Evolutionary conservation across 2,797 vertebrate genomes (phyloP).

Genomic region (Syndactyla subalaris): DNA sequence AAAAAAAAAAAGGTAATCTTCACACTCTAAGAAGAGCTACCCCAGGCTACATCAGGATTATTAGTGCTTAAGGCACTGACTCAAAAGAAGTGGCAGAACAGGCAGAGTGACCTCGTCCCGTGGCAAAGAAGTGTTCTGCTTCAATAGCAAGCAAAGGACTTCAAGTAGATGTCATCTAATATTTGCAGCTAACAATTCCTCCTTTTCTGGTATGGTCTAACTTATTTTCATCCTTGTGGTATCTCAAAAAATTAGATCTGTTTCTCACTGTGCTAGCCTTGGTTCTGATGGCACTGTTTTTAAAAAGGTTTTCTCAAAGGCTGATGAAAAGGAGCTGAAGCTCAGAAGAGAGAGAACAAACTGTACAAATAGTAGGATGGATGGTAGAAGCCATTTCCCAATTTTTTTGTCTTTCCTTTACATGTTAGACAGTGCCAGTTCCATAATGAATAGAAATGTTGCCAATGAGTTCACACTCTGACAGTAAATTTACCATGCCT

Average conservation of each 20-base stretch:
- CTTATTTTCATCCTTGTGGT: not conserved
- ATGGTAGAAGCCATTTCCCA: not conserved
- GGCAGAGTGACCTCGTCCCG: not conserved
- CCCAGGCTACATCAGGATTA: not conserved
- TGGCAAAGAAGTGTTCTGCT: not conserved
- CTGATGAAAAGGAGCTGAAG: not conserved
- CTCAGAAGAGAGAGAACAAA: not conserved
- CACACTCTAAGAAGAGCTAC: not conserved
- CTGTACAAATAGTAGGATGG: not conserved
- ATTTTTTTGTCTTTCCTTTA: not conserved
- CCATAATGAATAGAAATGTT: not conserved
- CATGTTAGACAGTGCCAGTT: not conserved
- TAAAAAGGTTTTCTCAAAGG: not conserved
- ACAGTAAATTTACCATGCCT: not conserved
- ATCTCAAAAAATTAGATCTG: not conserved
- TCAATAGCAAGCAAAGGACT: not conserved
- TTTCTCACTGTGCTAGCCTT: not conserved
- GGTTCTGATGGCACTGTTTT: not conserved
- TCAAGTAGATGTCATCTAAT: not conserved
- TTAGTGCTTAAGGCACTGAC: not conserved
- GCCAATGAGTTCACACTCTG: not conserved
- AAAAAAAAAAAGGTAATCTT: not conserved
- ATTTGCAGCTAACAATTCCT: not conserved
- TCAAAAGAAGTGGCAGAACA: constrained; percentile 4
- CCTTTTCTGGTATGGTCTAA: not conserved